Evolutionary conservation across 1,140 invertebrate genomes (phyloP).

Genomic region (Drosophila sulfurigaster): DNA sequence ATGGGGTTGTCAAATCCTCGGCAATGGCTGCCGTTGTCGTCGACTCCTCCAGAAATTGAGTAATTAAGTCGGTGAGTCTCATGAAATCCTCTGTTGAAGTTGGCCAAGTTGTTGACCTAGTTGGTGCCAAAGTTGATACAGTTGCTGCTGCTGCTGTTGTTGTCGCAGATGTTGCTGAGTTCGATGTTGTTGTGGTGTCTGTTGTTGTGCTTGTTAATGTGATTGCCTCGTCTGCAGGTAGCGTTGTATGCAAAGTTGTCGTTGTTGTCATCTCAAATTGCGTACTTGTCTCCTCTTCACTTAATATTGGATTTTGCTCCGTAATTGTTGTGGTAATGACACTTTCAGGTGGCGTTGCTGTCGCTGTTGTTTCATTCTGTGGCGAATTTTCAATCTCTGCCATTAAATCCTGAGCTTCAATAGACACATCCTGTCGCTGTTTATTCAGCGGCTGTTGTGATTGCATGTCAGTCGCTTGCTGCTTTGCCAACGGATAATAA

Average conservation of each 20-base stretch:
- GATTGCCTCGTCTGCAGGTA: background rate
- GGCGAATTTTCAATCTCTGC: constrained; percentile 18
- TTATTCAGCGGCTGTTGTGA: constrained; percentile 2
- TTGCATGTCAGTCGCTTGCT: constrained; percentile 10
- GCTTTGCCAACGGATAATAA: constrained; percentile 49
- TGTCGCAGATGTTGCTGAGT: background rate
- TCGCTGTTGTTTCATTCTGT: background rate
- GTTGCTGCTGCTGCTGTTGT: background rate
- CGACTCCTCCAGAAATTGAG: constrained; percentile 51
- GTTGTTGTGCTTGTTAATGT: background rate
- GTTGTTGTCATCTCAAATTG: constrained; percentile 1
- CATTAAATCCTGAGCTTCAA: constrained; percentile 48
- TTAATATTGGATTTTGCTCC: background rate
- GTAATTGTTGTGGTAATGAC: constrained; percentile 7
- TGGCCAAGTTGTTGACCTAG: constrained; percentile 45
- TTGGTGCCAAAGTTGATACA: constrained; percentile 2
- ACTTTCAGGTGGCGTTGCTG: background rate
- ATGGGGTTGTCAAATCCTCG: constrained; percentile 11
- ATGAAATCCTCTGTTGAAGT: constrained; percentile 65
- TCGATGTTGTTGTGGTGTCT: constrained; percentile 15
- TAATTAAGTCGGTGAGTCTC: constrained; percentile 57
- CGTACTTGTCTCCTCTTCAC: background rate
- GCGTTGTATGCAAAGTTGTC: constrained; percentile 6
- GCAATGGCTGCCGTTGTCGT: constrained; percentile 13
- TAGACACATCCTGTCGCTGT: constrained; percentile 47